Conservation (phyloP, 2,113 vertebrate species). For the Emydura subglobosa region DNA sequence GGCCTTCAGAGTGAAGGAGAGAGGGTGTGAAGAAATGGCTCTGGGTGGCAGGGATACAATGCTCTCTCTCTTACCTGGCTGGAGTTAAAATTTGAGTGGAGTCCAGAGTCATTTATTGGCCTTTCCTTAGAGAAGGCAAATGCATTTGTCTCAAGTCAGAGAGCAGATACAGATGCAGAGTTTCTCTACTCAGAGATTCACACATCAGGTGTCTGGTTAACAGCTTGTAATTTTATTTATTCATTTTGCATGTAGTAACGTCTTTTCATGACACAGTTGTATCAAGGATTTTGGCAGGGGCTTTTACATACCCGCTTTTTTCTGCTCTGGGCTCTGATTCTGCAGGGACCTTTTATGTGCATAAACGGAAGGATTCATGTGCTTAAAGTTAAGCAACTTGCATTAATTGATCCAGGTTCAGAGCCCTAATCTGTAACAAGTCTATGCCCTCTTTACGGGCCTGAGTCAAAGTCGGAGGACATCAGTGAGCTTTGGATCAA, state of each 20-base stretch:
- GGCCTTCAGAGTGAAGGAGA: background rate
- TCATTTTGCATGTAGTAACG: accelerated
- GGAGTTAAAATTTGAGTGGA: background rate
- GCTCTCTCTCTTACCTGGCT: background rate
- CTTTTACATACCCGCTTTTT: accelerated
- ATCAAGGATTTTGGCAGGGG: accelerated
- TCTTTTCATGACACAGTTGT: accelerated
- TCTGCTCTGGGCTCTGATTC: accelerated
- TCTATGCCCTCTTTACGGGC: background rate
- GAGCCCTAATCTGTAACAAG: accelerated
- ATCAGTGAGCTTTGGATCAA: background rate
- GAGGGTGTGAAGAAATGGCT: background rate
- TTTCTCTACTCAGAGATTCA: background rate
- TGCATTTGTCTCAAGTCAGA: accelerated
- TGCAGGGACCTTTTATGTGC: accelerated
- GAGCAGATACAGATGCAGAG: accelerated
- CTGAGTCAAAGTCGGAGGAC: background rate
- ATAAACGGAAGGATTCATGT: background rate
- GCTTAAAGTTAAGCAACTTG: background rate
- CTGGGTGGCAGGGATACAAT: background rate
- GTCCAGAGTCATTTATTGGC: accelerated
- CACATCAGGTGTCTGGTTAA: accelerated
- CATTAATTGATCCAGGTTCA: accelerated
- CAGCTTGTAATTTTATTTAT: accelerated
- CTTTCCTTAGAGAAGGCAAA: background rate